Base-by-base conservation (phyloP, 2,113 vertebrate species). In the Polypterus bichir region DNA sequence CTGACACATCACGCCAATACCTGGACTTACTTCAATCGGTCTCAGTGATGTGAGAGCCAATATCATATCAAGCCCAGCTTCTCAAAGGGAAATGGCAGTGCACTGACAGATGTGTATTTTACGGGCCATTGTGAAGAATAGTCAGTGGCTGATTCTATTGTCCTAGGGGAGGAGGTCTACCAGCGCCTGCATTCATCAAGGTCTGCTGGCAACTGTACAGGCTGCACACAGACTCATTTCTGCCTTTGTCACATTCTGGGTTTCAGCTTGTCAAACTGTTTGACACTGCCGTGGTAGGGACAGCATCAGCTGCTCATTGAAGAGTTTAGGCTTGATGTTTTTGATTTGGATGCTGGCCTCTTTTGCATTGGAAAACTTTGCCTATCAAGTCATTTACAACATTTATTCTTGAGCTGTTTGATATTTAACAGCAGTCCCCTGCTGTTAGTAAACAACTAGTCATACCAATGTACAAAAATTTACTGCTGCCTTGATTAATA, bases 1-100 rank as follows among this genome's bases (percentile, higher is more conserved):
- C 76, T 89, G 76, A 83, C 81, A 77, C 73, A 65, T 69, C 70
- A 71, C 71, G 68, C 78, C 80, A 85, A 72, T 86, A 86, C 74
- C 81, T 85, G 76, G 70, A 76, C 74, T 81, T 70, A 65, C 70
- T 83, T 83, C 83, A 80, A 73, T 84, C 77, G 59, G 65, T 70
- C 63, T 78, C 76, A 70, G 59, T 74, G 68, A 79, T 78, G 52
- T 60, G 65, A 61, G 56, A 74, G 66, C 78, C 77, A 82, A 70
- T 81, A 71, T 66, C 63, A 48, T 49, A 74, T 71, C 69, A 74
- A 77, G 71, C 73, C 65, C 61, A 68, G 66, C 68, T 80, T 60
- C 72, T 78, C 60, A 68, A 46, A 47, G 67, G 64, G 64, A 61
- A 68, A 48, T 54, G 70, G 67, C 64, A 70, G 60, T 71, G 59